phyloP scores from a whole-genome alignment of 2,797 vertebrate genomes.

The Sylvilagus floridanus region DNA sequence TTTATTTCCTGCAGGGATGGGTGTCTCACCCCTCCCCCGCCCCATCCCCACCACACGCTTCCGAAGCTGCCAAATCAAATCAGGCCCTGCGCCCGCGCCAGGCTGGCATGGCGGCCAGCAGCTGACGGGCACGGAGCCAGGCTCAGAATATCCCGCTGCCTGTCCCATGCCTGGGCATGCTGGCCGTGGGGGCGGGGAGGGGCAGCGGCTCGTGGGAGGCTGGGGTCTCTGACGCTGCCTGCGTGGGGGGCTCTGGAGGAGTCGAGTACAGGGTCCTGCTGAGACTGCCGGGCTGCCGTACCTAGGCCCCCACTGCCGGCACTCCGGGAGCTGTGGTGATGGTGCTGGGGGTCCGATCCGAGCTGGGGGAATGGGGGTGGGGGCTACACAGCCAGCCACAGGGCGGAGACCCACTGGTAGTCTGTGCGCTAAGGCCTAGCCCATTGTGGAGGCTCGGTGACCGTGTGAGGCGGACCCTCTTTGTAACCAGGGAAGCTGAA shows the following conservation, averaged over 20 bases:
- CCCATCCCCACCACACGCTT: constrained; percentile 77
- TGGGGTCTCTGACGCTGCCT: not conserved
- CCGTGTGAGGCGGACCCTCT: not conserved
- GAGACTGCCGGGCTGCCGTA: not conserved
- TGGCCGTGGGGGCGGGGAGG: constrained; percentile 42
- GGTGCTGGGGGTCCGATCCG: not conserved
- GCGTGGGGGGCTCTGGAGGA: not conserved
- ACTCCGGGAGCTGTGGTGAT: not conserved
- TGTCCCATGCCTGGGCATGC: constrained; percentile 69
- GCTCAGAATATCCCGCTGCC: constrained; percentile 83
- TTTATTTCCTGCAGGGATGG: constrained; percentile 79
- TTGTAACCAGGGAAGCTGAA: constrained; percentile 27
- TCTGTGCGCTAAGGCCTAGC: not conserved
- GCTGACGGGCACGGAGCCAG: constrained; percentile 83
- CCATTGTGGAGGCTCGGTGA: not conserved
- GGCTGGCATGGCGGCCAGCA: constrained; percentile 83
- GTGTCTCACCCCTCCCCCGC: constrained; percentile 69
- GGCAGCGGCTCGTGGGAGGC: constrained; percentile 26
- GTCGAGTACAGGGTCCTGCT: not conserved
- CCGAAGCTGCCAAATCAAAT: constrained; percentile 85
- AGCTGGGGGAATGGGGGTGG: not conserved
- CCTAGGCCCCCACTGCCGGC: not conserved
- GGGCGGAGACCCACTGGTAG: not conserved
- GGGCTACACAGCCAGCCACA: not conserved
- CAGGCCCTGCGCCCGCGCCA: constrained; percentile 81